Evolutionary conservation across 1,140 invertebrate genomes (phyloP), one percentile per base, ranked within the genome.

Genomic region (Megalopta genalis): DNA sequence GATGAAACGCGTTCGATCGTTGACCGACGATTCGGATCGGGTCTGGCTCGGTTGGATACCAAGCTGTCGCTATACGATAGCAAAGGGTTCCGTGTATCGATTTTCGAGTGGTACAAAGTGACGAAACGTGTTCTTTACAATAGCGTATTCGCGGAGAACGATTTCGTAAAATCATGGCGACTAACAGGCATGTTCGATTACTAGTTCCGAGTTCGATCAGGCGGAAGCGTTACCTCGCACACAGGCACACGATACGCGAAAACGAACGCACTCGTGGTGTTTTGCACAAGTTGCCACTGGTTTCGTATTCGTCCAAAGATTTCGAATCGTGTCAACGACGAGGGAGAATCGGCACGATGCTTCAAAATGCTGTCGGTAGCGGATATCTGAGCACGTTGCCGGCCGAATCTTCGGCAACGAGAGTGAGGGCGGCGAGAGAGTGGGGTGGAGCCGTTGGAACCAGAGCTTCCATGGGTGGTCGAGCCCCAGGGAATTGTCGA

Each of bases 321-420:
- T n/a, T 18, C 18, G 21, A 52, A 27, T 42, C 25, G 32, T 46
- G 52, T 2, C 14, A 69, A 32, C 32, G 32, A 32, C 4, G 32
- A 60, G 9, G 39, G 63, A 42, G 14, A 18, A 32, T 14, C 6
- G 2, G 49, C 5, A 32, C 16, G 25, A 39, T 57, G 23, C 1
- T 83, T 88, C 74, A 93, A 69, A 93, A 92, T 63, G 92, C 88
- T 62, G 92, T 91, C 37, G 91, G 92, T 76, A 92, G 86, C 52
- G 90, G 90, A 76, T 93, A 86, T 77, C 94, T 94, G 2, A 94
- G 85, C 7, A 94, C 87, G 69, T 92, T 93, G 52, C 93, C 93
- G 37, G 88, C 78, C 1, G 91, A 91, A 77, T 94, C 93, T 85
- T 93, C 93, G 18, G 91, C 91, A 46, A 94, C 87, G 66, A 94